Conservation (phyloP, 2,113 vertebrate genomes). For the Anhinga anhinga region DNA sequence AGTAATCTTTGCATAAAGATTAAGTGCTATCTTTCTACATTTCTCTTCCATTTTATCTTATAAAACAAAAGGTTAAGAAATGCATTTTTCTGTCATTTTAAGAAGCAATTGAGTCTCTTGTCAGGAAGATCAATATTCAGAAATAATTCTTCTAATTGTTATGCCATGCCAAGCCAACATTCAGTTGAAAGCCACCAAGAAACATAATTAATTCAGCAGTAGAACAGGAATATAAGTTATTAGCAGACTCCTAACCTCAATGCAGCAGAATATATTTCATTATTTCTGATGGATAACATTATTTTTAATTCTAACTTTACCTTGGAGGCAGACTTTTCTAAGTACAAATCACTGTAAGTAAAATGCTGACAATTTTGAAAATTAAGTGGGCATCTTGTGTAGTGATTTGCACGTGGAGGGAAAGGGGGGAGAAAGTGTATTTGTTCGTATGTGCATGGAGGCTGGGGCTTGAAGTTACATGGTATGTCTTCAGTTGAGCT, state of each 20-base stretch:
- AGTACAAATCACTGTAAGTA: neutral
- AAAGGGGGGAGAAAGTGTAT: accelerated
- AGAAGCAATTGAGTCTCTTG: neutral
- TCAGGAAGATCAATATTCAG: neutral
- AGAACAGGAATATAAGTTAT: neutral
- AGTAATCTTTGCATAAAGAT: neutral
- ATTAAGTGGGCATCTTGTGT: neutral
- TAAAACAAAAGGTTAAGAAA: neutral
- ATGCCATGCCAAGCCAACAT: neutral
- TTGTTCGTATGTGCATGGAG: neutral
- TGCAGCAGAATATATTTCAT: neutral
- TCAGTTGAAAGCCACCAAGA: neutral
- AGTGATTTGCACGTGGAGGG: neutral
- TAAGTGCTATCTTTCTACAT: neutral
- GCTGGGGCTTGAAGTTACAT: neutral
- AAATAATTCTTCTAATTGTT: neutral
- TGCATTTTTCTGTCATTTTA: neutral
- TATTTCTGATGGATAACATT: neutral
- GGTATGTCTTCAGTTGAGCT: neutral
- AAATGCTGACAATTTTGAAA: neutral
- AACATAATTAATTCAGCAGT: neutral
- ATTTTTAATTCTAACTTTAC: neutral
- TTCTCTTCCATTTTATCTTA: neutral
- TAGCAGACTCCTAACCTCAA: neutral
- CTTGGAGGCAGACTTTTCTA: neutral